A percentile compares a stretch with the other conserved stretches of the same genome.
phyloP scores from a whole-genome alignment of 2,797 vertebrate species.

The Ambastaia sidthimunki region DNA sequence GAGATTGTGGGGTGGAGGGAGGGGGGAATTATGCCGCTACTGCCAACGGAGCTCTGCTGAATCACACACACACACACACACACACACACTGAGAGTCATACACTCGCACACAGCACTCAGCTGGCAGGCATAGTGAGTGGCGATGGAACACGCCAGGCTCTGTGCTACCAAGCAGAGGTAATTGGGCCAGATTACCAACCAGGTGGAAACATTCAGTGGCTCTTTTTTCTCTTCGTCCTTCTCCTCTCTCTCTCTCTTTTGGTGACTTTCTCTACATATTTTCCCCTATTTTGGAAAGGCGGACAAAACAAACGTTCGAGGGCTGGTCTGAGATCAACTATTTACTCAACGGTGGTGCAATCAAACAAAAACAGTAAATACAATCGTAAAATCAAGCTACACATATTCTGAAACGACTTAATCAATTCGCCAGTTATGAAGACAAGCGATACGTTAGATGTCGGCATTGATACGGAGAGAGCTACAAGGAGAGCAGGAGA shows the following conservation, averaged over 20 bases:
- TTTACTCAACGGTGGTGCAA: neutral
- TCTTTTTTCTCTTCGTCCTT: conserved; percentile 57
- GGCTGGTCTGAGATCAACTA: neutral
- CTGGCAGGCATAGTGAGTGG: conserved; percentile 68
- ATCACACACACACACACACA: conserved; percentile 63
- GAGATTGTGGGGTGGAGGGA: conserved; percentile 34
- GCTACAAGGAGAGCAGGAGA: conserved; percentile 35
- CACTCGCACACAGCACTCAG: conserved; percentile 56
- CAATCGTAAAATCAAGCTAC: neutral
- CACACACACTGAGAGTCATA: conserved; percentile 54
- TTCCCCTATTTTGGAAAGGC: conserved; percentile 7
- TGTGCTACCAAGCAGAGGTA: conserved; percentile 78
- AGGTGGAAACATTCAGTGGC: conserved; percentile 81
- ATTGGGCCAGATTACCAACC: conserved; percentile 83
- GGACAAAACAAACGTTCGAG: neutral
- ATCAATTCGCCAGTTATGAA: neutral
- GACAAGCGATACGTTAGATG: conserved; percentile 3
- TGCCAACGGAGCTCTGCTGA: conserved; percentile 70
- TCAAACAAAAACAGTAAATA: neutral
- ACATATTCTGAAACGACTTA: neutral
- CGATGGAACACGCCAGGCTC: conserved; percentile 66
- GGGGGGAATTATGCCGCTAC: conserved; percentile 36
- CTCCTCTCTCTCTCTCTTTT: conserved; percentile 44
- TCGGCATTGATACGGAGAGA: conserved; percentile 24
- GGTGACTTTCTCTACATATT: conserved; percentile 34